Conservation (phyloP, 2,797 vertebrate species). For the Oreonectes daqikongensis region DNA sequence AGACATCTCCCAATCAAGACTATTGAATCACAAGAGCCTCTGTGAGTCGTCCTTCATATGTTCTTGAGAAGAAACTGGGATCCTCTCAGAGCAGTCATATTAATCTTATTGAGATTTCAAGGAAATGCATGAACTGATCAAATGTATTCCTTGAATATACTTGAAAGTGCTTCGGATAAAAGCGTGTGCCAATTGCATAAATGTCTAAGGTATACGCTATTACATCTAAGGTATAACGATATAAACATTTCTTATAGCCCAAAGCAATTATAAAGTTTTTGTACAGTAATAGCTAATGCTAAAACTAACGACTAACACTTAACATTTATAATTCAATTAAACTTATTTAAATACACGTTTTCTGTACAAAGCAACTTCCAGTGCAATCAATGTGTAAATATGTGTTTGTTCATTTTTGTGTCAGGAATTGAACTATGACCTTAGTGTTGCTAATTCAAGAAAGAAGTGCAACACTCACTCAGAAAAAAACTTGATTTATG, state of each 20-base stretch:
- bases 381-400: background rate
- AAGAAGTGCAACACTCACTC: background rate
- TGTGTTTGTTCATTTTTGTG: background rate
- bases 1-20: conserved; percentile 42
- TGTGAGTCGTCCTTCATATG: conserved; percentile 44
- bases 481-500: background rate
- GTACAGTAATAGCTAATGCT: background rate
- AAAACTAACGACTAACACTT: background rate
- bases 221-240: too few relatives aligned
- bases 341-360: background rate
- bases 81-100: background rate
- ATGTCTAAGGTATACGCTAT: too few relatives aligned
- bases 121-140: background rate
- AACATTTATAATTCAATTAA: background rate
- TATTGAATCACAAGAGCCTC: conserved; percentile 41
- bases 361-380: background rate
- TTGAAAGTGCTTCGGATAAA: background rate
- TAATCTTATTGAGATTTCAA: background rate
- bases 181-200: background rate
- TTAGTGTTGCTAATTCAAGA: background rate
- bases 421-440: background rate
- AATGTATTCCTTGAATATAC: background rate
- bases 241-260: too few relatives aligned
- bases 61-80: conserved; percentile 27
- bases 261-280: background rate